Evolutionary conservation across 2,113 vertebrate genomes (phyloP), one percentile per base, ranked within the genome.

Genomic region (Zeus faber): DNA sequence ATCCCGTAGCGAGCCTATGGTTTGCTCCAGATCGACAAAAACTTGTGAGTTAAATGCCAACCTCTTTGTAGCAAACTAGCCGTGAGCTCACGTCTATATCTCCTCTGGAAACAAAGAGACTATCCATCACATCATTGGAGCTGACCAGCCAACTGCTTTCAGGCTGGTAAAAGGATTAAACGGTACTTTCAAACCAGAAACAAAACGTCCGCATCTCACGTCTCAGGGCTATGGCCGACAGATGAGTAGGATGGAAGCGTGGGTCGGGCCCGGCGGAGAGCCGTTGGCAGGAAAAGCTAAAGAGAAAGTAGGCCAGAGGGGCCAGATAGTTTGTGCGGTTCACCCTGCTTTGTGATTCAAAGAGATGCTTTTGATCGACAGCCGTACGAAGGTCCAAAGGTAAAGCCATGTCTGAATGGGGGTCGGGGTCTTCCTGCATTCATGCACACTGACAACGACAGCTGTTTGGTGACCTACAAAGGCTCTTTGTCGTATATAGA

Each of bases 151-250:
- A 88, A 80, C 76, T 50, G 81, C 88, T 90, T 88, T 85, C 75
- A 82, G 70, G 76, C 83, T 74, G 68, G 79, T 76, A 85, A 92
- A 88, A 81, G 87, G 88, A 87, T 92, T 91, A 91, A 89, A 89
- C n/a, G 82, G 77, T 83, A 80, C 85, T 92, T 87, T 89, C 84
- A 90, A 88, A 77, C 62, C 50, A 70, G 77, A 88, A 70, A 89
- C 79, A 91, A 91, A 90, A 81, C 62, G 65, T 68, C 58, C 65
- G 39, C 41, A 77, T 82, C 74, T 84, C 73, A 83, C 65, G 58
- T n/a, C n/a, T n/a, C n/a, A n/a, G n/a, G 33, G 11, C 68, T 21
- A 44, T 11, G 40, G 73, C 81, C 74, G 71, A 81, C 81, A 84
- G 78, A 84, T 65, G 63, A 83, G 79, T 49, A 57, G 80, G 74